These are phyloP conservation scores for Tenthredo livida DNA, from an alignment of 2,888 invertebrate species.

Conservation along the genomic window DNA sequence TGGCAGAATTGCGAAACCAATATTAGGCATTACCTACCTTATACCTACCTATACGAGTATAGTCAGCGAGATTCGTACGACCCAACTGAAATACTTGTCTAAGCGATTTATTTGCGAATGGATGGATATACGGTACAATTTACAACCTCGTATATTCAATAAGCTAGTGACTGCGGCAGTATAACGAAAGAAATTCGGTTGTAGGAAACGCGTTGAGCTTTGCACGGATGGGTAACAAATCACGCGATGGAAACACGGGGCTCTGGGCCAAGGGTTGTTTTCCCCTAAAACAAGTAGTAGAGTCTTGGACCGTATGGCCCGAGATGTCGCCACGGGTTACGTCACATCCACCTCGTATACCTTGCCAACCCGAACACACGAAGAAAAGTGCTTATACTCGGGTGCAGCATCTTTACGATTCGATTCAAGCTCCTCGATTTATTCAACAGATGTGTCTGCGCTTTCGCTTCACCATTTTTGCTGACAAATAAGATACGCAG, in stretches of 20 bases:
- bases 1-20: slow-evolving; percentile 42
- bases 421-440: slow-evolving; percentile 32
- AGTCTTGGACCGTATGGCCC: slow-evolving; percentile 29
- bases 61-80: not conserved
- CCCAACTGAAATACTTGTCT: not conserved
- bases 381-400: slow-evolving; percentile 24
- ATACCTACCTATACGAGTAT: not conserved
- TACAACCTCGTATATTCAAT: slow-evolving; percentile 11
- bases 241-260: slow-evolving; percentile 30
- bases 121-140: not conserved
- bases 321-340: slow-evolving; percentile 39
- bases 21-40: not conserved
- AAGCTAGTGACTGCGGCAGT: not conserved
- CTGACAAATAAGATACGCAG: slow-evolving; percentile 17
- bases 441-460: slow-evolving; percentile 37
- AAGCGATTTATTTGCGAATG: not conserved
- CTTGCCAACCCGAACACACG: slow-evolving; percentile 11
- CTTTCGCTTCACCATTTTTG: slow-evolving; percentile 4
- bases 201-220: slow-evolving; percentile 31
- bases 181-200: slow-evolving; percentile 20
- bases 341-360: slow-evolving; percentile 8
- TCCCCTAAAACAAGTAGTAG: slow-evolving; percentile 15
- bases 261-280: slow-evolving; percentile 21
- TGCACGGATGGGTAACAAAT: slow-evolving; percentile 36
- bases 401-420: slow-evolving; percentile 4